Base-by-base conservation (phyloP, 2,113 vertebrate species). In the Pelobates fuscus region DNA sequence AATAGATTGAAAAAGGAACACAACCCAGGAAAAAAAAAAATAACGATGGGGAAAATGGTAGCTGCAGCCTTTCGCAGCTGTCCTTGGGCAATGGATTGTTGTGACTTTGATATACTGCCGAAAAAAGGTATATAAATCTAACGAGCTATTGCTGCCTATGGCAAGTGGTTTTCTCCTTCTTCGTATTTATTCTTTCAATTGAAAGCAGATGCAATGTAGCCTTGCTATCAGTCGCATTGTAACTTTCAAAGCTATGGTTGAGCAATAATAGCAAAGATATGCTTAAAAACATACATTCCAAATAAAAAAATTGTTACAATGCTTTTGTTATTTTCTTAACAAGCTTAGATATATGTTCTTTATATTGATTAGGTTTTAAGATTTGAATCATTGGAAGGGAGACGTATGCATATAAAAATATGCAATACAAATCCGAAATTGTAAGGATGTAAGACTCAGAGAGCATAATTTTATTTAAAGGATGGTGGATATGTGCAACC, bases 31-130 rank as follows among this genome's bases (percentile, higher is more conserved):
- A 37, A 37, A 37, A 10, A 37, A 37, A 37, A 37, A 37, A 10
- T 6, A 37, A 37, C 10, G 5, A 37, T 37, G 17, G 12, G 3
- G 15, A 49, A 49, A 49, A 49, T 15, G 44, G 5, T 12, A 71
- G 25, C 43, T 11, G n/a, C 32, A 26, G 70, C 70, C 60, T 52
- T 72, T 63, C 58, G 24, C 20, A 10, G 59, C 59, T 63, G 70
- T 72, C 70, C 70, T 72, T 72, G 70, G 59, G 59, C 70, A 63
- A 71, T 25, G 59, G 32, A 72, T 72, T 54, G 32, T 71, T 27
- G 59, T 21, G 21, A 49, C 59, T 62, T 21, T 52, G 70, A 72
- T 63, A 62, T 62, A 61, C 41, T 61, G 70, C 70, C 49, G 60
- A 17, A 72, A 43, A n/a, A 44, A 14, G 43, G 70, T 26, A 52